Evolutionary conservation across 2,888 invertebrate genomes (phyloP).

Genomic region (Oscheius sp.): DNA sequence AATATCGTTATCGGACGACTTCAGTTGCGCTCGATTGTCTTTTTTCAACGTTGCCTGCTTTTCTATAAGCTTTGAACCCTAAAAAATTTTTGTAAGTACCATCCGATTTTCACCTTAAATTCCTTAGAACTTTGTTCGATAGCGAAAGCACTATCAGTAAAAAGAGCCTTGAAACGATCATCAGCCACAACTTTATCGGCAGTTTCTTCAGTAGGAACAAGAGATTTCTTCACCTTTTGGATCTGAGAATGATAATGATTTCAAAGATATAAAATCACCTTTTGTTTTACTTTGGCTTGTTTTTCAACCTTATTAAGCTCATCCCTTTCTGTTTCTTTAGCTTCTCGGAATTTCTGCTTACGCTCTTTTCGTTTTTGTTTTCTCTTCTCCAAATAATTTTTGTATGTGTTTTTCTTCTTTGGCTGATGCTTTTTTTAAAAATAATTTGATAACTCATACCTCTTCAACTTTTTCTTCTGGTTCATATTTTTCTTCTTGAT

Average conservation of each 20-base stretch:
- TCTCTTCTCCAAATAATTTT: constrained; percentile 40
- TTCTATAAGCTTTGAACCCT: constrained; percentile 31
- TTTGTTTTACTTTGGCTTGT: constrained; percentile 29
- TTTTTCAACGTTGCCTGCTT: constrained; percentile 21
- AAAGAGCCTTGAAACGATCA: constrained; percentile 63
- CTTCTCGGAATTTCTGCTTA: constrained; percentile 31
- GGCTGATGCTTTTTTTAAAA: neutral
- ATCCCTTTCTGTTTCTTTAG: constrained; percentile 27
- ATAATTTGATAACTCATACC: neutral
- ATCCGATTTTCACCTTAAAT: constrained; percentile 12
- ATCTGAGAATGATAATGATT: neutral
- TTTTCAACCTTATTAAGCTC: constrained; percentile 36
- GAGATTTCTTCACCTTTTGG: neutral
- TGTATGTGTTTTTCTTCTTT: constrained; percentile 38
- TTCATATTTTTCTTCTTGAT: constrained; percentile 33
- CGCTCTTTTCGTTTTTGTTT: constrained; percentile 24
- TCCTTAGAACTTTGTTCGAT: constrained; percentile 51
- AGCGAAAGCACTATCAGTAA: constrained; percentile 64
- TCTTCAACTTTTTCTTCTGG: constrained; percentile 32
- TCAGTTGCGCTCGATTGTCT: neutral
- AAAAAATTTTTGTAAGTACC: neutral
- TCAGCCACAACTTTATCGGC: constrained; percentile 51
- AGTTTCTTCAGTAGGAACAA: neutral
- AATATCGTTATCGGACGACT: constrained; percentile 5
- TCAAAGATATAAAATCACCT: neutral